Conservation (phyloP, 2,113 vertebrate species). For the Alexandromys fortis region DNA sequence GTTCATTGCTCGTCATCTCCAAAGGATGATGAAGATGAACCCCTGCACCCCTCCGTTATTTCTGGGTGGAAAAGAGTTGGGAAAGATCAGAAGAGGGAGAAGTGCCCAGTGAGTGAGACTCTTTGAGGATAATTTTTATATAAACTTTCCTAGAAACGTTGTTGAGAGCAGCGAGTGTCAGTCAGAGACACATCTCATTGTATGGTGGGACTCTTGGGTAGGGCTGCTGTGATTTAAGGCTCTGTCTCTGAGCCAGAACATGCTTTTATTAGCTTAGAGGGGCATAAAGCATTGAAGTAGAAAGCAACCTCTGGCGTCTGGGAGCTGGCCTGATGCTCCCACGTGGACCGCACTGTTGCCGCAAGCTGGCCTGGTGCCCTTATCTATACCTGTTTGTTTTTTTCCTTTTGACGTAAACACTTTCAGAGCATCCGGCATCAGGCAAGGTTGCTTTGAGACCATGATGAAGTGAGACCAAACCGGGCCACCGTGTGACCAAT, state of each 20-base stretch:
- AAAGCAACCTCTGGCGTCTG: background rate
- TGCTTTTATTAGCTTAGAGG: background rate
- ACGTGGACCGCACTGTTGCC: background rate
- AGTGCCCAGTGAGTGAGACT: background rate
- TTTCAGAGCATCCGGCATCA: background rate
- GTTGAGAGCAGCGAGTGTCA: background rate
- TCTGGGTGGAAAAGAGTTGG: background rate
- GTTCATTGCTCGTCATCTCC: conserved; percentile 7
- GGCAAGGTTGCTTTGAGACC: background rate
- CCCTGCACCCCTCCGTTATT: background rate
- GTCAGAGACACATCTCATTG: background rate
- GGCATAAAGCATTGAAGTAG: background rate
- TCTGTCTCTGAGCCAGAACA: background rate
- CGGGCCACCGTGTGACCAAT: background rate
- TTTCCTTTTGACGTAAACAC: background rate
- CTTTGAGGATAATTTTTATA: background rate
- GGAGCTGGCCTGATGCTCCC: background rate
- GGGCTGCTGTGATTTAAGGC: background rate
- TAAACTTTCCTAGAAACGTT: background rate
- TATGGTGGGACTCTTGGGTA: background rate
- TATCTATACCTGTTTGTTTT: background rate
- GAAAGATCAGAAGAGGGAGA: background rate
- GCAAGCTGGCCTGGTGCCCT: background rate
- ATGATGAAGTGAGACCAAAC: background rate
- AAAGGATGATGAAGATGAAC: conserved; percentile 47